Evolutionary conservation across 2,888 invertebrate species (phyloP).

Genomic region (Beris chalybata): DNA sequence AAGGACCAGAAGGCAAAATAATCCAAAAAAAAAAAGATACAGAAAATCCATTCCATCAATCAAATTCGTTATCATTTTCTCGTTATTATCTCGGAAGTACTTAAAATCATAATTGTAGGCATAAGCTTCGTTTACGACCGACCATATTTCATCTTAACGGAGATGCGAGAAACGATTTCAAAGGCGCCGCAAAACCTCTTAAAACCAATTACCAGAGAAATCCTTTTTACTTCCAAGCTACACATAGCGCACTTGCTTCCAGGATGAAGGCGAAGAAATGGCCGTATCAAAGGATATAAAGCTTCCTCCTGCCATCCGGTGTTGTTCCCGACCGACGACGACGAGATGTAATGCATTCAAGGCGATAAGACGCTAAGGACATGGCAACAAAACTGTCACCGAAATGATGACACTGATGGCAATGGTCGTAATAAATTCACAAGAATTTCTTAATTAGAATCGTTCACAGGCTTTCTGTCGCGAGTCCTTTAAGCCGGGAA

Average conservation of each 20-base stretch:
- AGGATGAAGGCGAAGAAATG: background rate
- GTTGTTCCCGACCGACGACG: no score
- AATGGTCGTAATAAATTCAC: conserved; percentile 28
- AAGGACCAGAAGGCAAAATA: no score
- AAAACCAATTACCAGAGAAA: conserved; percentile 28
- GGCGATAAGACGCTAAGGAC: conserved; percentile 18
- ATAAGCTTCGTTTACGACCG: conserved; percentile 15
- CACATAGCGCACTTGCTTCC: no score
- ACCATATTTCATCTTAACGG: conserved; percentile 27
- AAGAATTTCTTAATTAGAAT: conserved; percentile 29
- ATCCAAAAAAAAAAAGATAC: no score
- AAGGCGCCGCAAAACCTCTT: conserved; percentile 22
- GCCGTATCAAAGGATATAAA: conserved; percentile 14
- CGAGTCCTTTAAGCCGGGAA: no score
- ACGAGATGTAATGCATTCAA: conserved; percentile 23
- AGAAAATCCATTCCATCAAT: conserved; percentile 13
- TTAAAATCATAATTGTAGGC: conserved; percentile 11
- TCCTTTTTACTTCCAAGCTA: conserved; percentile 20
- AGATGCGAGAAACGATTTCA: conserved; percentile 8
- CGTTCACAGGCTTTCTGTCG: conserved; percentile 13
- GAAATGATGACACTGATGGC: conserved; percentile 23
- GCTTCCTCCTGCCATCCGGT: background rate
- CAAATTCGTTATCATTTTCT: conserved; percentile 17
- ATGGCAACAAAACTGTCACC: conserved; percentile 24
- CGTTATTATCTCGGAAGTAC: conserved; percentile 6